Percentiles rank a stretch among this genome's conserved stretches.
Conservation (phyloP, 2,797 vertebrate genomes). For the Dermochelys coriacea region DNA sequence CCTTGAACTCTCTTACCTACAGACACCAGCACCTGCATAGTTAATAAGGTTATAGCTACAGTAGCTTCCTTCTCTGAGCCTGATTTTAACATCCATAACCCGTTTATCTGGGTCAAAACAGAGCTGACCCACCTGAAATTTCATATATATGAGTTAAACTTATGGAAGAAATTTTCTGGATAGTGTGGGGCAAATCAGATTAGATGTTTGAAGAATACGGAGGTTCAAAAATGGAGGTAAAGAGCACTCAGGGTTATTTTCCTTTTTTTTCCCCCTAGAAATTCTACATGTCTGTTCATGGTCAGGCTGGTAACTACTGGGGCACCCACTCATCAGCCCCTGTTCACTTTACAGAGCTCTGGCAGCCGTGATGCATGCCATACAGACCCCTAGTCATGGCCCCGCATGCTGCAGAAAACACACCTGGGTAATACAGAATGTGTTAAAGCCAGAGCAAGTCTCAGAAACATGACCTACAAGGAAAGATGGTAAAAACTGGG, state of each 20-base stretch:
- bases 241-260: neutral
- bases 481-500: neutral
- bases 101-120: fast-evolving
- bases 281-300: neutral
- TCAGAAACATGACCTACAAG: neutral
- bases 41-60: neutral
- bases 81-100: fast-evolving
- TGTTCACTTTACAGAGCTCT: neutral
- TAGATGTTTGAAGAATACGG: neutral
- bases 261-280: neutral
- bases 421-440: neutral
- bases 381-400: neutral
- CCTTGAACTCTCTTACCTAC: neutral
- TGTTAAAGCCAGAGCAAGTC: too few relatives aligned
- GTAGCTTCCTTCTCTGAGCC: neutral
- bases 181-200: fast-evolving
- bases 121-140: neutral
- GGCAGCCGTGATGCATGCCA: neutral
- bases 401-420: neutral
- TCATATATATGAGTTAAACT: neutral
- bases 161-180: neutral
- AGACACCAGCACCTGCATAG: neutral
- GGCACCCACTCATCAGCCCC: fast-evolving
- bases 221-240: neutral
- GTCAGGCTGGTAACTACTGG: neutral